Conservation (phyloP, 1,140 invertebrate species). For the Ruditapes philippinarum region DNA sequence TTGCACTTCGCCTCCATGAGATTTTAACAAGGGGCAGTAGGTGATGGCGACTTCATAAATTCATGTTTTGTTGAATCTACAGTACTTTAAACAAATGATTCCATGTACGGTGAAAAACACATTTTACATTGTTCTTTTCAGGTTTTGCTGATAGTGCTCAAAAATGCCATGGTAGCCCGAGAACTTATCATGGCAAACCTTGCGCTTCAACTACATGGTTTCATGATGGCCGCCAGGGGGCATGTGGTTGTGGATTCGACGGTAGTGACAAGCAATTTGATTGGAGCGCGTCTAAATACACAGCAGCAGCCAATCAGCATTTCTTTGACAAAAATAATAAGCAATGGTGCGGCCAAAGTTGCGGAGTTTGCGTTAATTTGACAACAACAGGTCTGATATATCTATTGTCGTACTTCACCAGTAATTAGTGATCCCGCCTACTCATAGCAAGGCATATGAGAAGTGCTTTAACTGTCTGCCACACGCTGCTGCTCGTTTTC, state of each 20-base stretch:
- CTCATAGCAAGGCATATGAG: no score
- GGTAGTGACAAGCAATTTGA: neutral
- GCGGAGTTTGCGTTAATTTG: conserved; percentile 47
- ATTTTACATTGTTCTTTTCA: no score
- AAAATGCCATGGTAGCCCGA: conserved; percentile 43
- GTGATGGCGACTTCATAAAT: no score
- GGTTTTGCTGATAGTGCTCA: neutral
- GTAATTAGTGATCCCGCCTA: no score
- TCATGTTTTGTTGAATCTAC: no score
- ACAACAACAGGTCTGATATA: conserved; percentile 25
- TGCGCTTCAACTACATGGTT: conserved; percentile 50
- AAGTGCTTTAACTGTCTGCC: no score
- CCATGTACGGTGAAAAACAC: no score
- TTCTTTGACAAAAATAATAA: neutral
- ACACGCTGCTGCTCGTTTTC: no score
- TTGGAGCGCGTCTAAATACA: neutral
- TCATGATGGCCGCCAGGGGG: conserved; percentile 27
- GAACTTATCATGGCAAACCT: conserved; percentile 29
- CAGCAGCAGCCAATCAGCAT: neutral
- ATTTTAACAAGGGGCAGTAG: no score
- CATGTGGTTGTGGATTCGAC: conserved; percentile 44
- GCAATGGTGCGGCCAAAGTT: conserved; percentile 35
- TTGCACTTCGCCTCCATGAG: no score
- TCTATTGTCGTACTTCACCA: no score
- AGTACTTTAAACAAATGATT: no score